Conservation (phyloP, 2,797 vertebrate genomes). For the Limosa lapponica region DNA sequence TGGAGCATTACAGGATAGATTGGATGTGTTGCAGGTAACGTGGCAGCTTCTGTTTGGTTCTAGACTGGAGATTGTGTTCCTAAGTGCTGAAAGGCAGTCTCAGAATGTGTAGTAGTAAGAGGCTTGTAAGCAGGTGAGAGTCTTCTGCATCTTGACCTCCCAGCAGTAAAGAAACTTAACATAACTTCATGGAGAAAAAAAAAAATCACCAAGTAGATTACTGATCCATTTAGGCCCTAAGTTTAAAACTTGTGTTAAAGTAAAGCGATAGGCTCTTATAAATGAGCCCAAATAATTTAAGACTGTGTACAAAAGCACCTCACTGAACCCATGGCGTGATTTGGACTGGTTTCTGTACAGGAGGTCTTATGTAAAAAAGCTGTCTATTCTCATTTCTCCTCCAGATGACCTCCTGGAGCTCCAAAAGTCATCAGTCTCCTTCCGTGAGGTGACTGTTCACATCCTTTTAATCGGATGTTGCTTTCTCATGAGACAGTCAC, state of each 20-base stretch:
- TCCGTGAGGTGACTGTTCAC: not conserved
- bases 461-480: not conserved
- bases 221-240: not conserved
- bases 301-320: not conserved
- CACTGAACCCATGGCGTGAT: not conserved
- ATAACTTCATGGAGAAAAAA: not conserved
- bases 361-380: not conserved
- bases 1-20: not conserved
- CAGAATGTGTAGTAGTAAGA: not conserved
- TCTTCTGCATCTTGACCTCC: not conserved
- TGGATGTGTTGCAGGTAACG: not conserved
- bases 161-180: not conserved
- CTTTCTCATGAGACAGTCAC: conserved; percentile 22
- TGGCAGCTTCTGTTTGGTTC: not conserved
- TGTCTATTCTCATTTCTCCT: not conserved
- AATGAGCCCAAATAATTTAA: not conserved
- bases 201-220: not conserved
- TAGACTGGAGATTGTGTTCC: not conserved
- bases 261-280: not conserved
- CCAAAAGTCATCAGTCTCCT: conserved; percentile 27
- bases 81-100: not conserved
- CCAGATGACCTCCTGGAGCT: conserved; percentile 17
- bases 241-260: not conserved
- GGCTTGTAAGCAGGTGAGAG: not conserved
- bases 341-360: not conserved